Evolutionary conservation across 2,113 vertebrate species (phyloP), one percentile per base, ranked within the genome.

Genomic region (Muntiacus muntjak): DNA sequence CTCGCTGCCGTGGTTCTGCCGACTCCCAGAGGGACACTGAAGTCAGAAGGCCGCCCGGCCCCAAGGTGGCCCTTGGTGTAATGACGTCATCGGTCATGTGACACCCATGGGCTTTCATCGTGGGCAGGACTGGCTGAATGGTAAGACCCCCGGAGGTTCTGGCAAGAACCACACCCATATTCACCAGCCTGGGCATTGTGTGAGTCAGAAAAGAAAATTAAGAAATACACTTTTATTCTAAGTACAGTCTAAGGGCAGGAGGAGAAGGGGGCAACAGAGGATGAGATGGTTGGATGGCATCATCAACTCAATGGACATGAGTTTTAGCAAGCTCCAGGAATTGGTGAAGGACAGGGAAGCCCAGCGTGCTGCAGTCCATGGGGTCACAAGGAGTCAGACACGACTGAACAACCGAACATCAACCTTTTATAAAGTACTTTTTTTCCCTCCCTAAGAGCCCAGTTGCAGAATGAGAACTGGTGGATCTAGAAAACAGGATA

Each of bases 361-460:
- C n/a, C 10, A 2, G 10, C 6, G n/a, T 6, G 67, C n/a, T 40
- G 64, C n/a, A 12, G 67, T 13, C 19, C n/a, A 23, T 0, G 36
- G 67, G 2, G 0, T 13, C n/a, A 40, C 10, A 2, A 2, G 21
- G 64, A 71, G 67, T 40, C 67, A 40, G 67, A 25, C 67, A 23
- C 2, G 10, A 6, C n/a, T 1, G n/a, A 40, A 0, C 64, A 12
- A 6, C n/a, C 12, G 17, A 36, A 11, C 64, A 71, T 1, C 36
- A 30, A n/a, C 45, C 64, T 87, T 50, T 6, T 3, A 23, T n/a
- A 64, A 62, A 45, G 52, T 21, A 4, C 19, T 36, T 85, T 12
- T 71, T 15, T 2, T 17, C 1, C 1, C 43, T 55, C 1, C 26
- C 62, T 36, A 30, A 96, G 57, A 81, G 57, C 36, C 25, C 67